phyloP scores from a whole-genome alignment of 2,113 vertebrate species.

The Gavia stellata region DNA sequence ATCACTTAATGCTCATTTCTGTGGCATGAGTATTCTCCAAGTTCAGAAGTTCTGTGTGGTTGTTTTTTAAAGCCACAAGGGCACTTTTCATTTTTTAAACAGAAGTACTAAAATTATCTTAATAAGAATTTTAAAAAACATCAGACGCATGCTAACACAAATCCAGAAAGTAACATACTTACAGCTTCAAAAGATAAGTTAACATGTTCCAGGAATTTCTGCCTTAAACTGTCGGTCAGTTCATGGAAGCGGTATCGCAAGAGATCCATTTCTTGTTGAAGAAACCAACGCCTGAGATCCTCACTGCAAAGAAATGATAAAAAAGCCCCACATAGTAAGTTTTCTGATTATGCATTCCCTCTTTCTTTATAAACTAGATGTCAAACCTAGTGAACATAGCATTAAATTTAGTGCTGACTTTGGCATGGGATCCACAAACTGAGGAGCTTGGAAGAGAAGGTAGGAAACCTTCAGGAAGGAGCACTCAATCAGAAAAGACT shows the following conservation, averaged over 20 bases:
- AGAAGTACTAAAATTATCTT: background rate
- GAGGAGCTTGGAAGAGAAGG: background rate
- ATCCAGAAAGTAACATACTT: conserved; percentile 54
- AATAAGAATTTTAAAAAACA: background rate
- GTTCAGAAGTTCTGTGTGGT: background rate
- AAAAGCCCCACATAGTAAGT: background rate
- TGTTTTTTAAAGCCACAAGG: background rate
- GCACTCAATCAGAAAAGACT: background rate
- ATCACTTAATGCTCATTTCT: background rate
- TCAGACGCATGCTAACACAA: background rate
- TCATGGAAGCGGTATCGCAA: conserved; percentile 87
- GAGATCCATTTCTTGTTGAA: conserved; percentile 97
- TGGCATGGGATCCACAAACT: background rate
- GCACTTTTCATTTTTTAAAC: background rate
- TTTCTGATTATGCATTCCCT: background rate
- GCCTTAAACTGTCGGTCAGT: conserved; percentile 67
- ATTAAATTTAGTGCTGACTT: background rate
- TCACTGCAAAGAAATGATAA: conserved; percentile 73
- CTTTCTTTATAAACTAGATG: background rate
- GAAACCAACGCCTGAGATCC: conserved; percentile 96
- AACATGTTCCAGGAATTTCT: conserved; percentile 83
- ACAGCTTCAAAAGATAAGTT: conserved; percentile 87
- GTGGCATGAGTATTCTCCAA: background rate
- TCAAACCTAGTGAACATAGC: background rate
- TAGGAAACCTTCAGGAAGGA: background rate